phyloP scores from a whole-genome alignment of 2,797 vertebrate genomes.

The Hemibagrus guttatus region DNA sequence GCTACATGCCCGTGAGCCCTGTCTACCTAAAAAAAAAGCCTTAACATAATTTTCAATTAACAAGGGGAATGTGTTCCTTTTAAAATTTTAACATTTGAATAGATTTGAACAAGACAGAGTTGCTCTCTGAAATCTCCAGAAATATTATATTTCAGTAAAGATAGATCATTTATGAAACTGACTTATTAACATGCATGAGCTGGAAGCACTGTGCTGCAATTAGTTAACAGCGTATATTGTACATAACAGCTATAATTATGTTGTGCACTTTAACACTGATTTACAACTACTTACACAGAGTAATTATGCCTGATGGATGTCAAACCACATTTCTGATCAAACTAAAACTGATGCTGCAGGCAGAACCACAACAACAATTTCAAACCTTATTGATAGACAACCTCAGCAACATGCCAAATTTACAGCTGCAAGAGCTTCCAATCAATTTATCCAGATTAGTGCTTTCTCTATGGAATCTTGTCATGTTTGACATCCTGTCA shows the following conservation, averaged over 20 bases:
- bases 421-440: neutral
- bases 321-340: slow-evolving; percentile 27
- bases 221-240: slow-evolving; percentile 23
- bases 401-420: slow-evolving; percentile 4
- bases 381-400: slow-evolving; percentile 4
- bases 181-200: slow-evolving; percentile 34
- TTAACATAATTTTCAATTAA: slow-evolving; percentile 17
- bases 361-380: slow-evolving; percentile 9
- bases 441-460: slow-evolving; percentile 7
- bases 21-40: neutral
- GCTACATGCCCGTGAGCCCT: neutral
- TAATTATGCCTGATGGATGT: slow-evolving; percentile 35
- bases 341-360: slow-evolving; percentile 3
- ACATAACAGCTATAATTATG: slow-evolving; percentile 39
- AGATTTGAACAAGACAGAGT: neutral
- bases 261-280: slow-evolving; percentile 31
- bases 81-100: slow-evolving; percentile 19
- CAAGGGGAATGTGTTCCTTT: neutral
- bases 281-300: slow-evolving; percentile 34
- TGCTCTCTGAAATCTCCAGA: neutral
- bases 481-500: slow-evolving; percentile 10
- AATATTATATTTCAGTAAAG: neutral
- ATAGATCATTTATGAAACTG: slow-evolving; percentile 4
- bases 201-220: slow-evolving; percentile 24
- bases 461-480: neutral